phyloP scores from a whole-genome alignment of 2,888 invertebrate species.

The Drosophila tanythrix region DNA sequence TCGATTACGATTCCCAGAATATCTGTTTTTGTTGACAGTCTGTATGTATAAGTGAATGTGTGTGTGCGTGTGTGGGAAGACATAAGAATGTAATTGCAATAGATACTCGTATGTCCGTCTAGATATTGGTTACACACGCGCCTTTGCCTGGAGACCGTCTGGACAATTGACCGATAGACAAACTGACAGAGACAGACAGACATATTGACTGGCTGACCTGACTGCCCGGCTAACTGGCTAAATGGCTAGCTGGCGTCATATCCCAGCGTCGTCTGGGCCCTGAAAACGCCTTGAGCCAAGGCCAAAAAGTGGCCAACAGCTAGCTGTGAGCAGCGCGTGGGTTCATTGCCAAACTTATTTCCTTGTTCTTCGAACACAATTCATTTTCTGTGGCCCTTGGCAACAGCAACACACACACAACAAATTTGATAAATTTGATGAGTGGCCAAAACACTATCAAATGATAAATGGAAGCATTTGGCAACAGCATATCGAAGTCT shows the following conservation, averaged over 20 bases:
- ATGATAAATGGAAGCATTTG: background rate
- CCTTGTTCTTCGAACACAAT: slow-evolving; percentile 67
- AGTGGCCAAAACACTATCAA: slow-evolving; percentile 9
- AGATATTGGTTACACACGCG: slow-evolving; percentile 58
- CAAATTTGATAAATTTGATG: slow-evolving; percentile 48
- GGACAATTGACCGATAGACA: slow-evolving; percentile 15
- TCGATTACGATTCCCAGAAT: slow-evolving; percentile 47
- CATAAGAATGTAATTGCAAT: slow-evolving; percentile 69
- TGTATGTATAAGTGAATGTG: slow-evolving; percentile 1
- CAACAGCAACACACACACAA: slow-evolving; percentile 48
- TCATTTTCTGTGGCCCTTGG: slow-evolving; percentile 41
- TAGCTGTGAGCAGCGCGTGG: slow-evolving; percentile 31
- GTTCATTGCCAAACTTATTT: slow-evolving; percentile 74
- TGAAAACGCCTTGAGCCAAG: slow-evolving; percentile 15
- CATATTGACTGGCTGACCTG: background rate
- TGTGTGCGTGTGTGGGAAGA: slow-evolving; percentile 53
- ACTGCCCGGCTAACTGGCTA: background rate
- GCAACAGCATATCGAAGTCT: background rate
- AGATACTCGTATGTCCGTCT: slow-evolving; percentile 19
- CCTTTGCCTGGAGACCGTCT: slow-evolving; percentile 36
- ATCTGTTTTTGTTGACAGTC: slow-evolving; percentile 17
- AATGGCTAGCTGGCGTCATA: slow-evolving; percentile 56
- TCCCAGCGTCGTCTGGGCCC: slow-evolving; percentile 36
- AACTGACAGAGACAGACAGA: slow-evolving; percentile 5
- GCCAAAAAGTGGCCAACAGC: slow-evolving; percentile 1